Evolutionary conservation across 2,797 vertebrate genomes (phyloP), one percentile per base, ranked within the genome.

Genomic region (Cheirogaleus major): DNA sequence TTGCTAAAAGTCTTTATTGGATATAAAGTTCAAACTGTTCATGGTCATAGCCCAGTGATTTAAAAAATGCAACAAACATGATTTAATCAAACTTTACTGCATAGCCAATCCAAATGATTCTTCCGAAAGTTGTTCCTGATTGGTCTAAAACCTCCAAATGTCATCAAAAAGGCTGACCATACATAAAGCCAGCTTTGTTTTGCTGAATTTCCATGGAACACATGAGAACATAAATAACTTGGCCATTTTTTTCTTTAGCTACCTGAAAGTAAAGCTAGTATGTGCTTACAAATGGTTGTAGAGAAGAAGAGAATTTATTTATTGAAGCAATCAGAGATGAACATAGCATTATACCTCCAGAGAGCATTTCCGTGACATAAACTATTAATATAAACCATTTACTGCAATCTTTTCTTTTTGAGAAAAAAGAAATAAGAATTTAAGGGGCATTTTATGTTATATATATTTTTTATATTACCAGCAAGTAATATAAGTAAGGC

Each of bases 231-330:
- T 83, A 96, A 97, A 90, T 81, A 88, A 96, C 8, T 84, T 92
- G 94, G 97, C 55, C 81, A 95, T 45, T 13, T 59, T 83, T 18
- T 82, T 85, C 57, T 95, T 97, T 98, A 95, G 22, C 67, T 87
- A 75, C 70, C 41, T 96, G 97, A 96, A 98, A 97, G 96, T 84
- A 96, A 98, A 96, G 59, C 85, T 97, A 82, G 95, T 97, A 55
- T 11, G 0, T 96, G 91, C 93, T 97, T 97, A 98, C 63, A 90
- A 95, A 97, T 90, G 1, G 79, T 89, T 93, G 45, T 35, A 88
- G 85, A 92, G 96, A 97, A 98, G 78, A 96, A 59, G 86, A 97
- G 52, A 63, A 85, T 70, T 88, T 97, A 96, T 95, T 97, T 98
- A 93, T 91, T 32, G 18, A 96, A 96, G 91, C 93, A 97, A 97